Conservation (phyloP, 2,888 invertebrate species). For the Apeira syringaria region DNA sequence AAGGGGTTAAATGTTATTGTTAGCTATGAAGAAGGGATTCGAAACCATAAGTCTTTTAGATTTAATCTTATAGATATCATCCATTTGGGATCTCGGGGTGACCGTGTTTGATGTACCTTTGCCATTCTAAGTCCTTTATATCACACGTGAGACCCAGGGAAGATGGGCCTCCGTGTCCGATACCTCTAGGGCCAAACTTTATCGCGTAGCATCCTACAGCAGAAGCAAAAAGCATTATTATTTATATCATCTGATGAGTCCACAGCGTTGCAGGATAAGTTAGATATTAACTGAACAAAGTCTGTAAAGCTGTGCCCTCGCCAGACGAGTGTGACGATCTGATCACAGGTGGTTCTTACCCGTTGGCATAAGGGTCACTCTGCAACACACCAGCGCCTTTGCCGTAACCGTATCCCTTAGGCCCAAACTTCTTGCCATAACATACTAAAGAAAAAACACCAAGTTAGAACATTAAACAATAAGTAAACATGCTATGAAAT, state of each 20-base stretch:
- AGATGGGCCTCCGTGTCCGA: constrained; percentile 95
- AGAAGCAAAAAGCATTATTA: constrained; percentile 75
- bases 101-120: constrained; percentile 81
- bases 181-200: constrained; percentile 96
- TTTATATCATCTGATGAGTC: constrained; percentile 58
- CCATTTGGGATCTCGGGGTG: constrained; percentile 34
- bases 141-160: constrained; percentile 93
- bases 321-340: constrained; percentile 62
- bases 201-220: constrained; percentile 96
- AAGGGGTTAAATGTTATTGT: constrained; percentile 42
- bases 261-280: constrained; percentile 49
- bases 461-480: constrained; percentile 44
- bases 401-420: constrained; percentile 98
- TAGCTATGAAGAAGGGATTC: constrained; percentile 37
- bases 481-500: constrained; percentile 33
- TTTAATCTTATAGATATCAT: constrained; percentile 48
- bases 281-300: constrained; percentile 21
- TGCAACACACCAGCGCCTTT: constrained; percentile 97
- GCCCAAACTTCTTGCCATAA: constrained; percentile 98
- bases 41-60: constrained; percentile 30
- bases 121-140: constrained; percentile 90
- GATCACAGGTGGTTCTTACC: constrained; percentile 84
- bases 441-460: constrained; percentile 87
- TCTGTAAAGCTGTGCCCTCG: constrained; percentile 63
- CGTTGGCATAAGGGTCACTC: constrained; percentile 93